Evolutionary conservation across 92 coral and sea anemone species (phyloP).

Genomic region (Ricordea florida): DNA sequence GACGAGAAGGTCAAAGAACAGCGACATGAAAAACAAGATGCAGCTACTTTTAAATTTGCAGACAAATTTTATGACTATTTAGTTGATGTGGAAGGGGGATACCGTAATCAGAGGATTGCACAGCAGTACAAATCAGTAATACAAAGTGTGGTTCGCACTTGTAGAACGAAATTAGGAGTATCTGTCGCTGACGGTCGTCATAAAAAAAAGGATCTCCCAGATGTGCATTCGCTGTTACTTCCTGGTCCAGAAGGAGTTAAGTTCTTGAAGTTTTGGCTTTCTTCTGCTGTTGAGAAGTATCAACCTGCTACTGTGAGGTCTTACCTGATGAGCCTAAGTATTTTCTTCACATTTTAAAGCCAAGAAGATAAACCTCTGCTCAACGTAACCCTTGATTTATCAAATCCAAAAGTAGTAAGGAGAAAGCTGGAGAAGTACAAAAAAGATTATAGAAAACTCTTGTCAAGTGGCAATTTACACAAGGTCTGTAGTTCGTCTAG

Average conservation of each 20-base stretch:
- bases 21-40: background rate
- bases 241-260: slow-evolving; percentile 13
- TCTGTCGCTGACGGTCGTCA: no score
- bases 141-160: slow-evolving; percentile 22
- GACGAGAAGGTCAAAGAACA: background rate
- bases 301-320: slow-evolving; percentile 51
- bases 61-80: slow-evolving; percentile 21
- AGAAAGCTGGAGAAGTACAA: slow-evolving; percentile 23
- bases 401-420: background rate
- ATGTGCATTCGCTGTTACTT: background rate
- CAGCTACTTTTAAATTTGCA: background rate
- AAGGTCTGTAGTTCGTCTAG: no score
- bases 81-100: slow-evolving; percentile 47
- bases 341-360: slow-evolving; percentile 26
- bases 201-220: background rate
- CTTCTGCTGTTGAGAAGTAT: slow-evolving; percentile 13
- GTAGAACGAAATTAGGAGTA: background rate
- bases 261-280: slow-evolving; percentile 21
- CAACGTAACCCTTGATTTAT: background rate
- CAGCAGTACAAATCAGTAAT: slow-evolving; percentile 40
- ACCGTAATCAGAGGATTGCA: slow-evolving; percentile 25
- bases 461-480: slow-evolving; percentile 34
- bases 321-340: slow-evolving; percentile 44
- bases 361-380: background rate
- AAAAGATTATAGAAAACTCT: slow-evolving; percentile 18